Percentiles rank a stretch among this genome's conserved stretches.
phyloP scores from a whole-genome alignment of 2,113 vertebrate species.

The Pogona vitticeps region DNA sequence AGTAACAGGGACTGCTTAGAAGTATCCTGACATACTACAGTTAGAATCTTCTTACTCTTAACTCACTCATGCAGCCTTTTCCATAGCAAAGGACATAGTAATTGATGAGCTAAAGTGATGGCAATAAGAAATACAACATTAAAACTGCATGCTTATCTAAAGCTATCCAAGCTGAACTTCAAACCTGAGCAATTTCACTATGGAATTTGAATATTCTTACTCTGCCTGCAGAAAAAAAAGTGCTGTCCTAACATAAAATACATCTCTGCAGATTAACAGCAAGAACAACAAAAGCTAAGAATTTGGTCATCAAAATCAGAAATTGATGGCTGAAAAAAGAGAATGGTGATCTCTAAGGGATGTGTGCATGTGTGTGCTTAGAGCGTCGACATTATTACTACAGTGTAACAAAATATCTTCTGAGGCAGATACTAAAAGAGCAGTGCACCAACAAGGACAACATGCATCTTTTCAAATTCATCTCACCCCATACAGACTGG shows the following conservation, averaged over 20 bases:
- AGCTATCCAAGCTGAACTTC: no score
- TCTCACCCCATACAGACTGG: accelerated
- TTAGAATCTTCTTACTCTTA: neutral
- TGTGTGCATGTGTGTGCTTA: neutral
- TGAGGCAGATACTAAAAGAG: neutral
- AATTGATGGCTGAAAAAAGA: neutral
- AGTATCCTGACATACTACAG: neutral
- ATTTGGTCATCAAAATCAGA: neutral
- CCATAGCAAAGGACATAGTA: neutral
- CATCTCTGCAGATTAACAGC: neutral
- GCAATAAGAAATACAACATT: neutral
- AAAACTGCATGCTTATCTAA: neutral
- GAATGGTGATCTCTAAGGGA: neutral
- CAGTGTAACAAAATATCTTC: neutral
- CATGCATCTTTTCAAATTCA: neutral
- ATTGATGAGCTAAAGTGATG: no score
- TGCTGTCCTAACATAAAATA: neutral
- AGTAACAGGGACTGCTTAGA: neutral
- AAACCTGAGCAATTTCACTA: no score
- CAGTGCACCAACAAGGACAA: neutral
- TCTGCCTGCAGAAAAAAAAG: neutral
- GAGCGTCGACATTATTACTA: neutral
- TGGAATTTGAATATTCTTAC: no score
- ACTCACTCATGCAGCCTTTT: neutral
- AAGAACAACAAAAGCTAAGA: neutral